Base-by-base conservation (phyloP, 2,888 invertebrate species). In the Magallana nippona region DNA sequence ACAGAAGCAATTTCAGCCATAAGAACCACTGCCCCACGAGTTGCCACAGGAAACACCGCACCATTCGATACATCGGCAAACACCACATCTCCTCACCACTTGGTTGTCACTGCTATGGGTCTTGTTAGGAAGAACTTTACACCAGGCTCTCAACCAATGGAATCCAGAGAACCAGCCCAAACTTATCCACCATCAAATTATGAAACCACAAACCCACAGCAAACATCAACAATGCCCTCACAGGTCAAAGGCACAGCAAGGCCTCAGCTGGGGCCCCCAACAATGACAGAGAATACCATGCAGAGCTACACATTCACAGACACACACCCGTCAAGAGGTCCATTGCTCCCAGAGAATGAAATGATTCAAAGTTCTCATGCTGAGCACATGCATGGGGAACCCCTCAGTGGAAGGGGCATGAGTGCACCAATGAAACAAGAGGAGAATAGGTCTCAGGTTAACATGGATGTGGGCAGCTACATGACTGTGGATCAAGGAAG, bases 391-490 rank as follows among this genome's bases (percentile, higher is more conserved):
- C 71, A 71, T 13, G 71, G 71, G 27, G 71, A 71, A 15, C 15
- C 71, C 32, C 15, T 27, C 27, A 71, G 19, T 62, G 62, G 62
- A 62, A 62, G 5, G 22, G 27, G 71, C 8, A 22, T 32, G 71
- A 71, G 22, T 19, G 71, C 22, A 22, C 19, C 71, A 11, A 32
- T 15, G 11, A 71, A 71, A 71, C 71, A 71, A 71, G 22, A 17
- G 71, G 27, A 2, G 32, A 71, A 27, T 13, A 62, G 11, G 19
- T n/a, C 62, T 60, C 77, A 83, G 19, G 83, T 83, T n/a, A 85
- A 78, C 79, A 79, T 79, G 79, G 83, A 79, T 56, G 85, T 85
- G 0, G 85, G 85, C 5, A 83, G 83, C 55, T 85, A 81, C 81
- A 81, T 79, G 57, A 83, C 63, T 22, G 79, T 85, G 22, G 84